Conservation (phyloP, 2,797 vertebrate species). For the Sebastes steindachneri region DNA sequence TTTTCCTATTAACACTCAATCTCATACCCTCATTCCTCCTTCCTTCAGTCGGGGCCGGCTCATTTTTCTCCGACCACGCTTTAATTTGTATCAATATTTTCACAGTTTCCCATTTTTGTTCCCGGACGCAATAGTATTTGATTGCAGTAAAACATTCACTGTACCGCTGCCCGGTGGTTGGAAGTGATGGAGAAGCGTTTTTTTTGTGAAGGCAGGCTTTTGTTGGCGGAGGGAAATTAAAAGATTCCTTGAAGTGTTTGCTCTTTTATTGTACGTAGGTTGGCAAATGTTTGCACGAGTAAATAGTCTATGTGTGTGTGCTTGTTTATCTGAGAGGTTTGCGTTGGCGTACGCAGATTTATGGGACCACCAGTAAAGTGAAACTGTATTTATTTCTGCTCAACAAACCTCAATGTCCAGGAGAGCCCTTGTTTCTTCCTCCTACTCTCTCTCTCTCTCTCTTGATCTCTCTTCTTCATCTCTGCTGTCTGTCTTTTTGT, state of each 20-base stretch:
- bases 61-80: conserved; percentile 43
- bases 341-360: conserved; percentile 49
- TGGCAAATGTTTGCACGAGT: conserved; percentile 57
- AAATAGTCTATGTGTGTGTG: conserved; percentile 9
- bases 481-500: conserved; percentile 5
- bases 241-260: conserved; percentile 71
- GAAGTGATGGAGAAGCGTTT: conserved; percentile 65
- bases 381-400: conserved; percentile 25
- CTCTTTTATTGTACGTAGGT: conserved; percentile 58
- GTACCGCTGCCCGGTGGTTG: conserved; percentile 54
- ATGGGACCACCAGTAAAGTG: conserved; percentile 66
- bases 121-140: conserved; percentile 65
- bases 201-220: conserved; percentile 77
- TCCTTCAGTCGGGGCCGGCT: conserved; percentile 17
- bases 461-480: neutral
- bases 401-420: conserved; percentile 30
- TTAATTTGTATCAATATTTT: conserved; percentile 82
- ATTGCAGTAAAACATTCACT: conserved; percentile 76
- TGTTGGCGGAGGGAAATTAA: conserved; percentile 81
- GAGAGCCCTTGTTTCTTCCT: conserved; percentile 10
- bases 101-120: conserved; percentile 71
- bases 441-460: neutral
- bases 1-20: conserved; percentile 75
- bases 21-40: conserved; percentile 31
- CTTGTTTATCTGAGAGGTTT: conserved; percentile 44